Evolutionary conservation across 2,888 invertebrate species (phyloP).

Genomic region (Laothoe populi): DNA sequence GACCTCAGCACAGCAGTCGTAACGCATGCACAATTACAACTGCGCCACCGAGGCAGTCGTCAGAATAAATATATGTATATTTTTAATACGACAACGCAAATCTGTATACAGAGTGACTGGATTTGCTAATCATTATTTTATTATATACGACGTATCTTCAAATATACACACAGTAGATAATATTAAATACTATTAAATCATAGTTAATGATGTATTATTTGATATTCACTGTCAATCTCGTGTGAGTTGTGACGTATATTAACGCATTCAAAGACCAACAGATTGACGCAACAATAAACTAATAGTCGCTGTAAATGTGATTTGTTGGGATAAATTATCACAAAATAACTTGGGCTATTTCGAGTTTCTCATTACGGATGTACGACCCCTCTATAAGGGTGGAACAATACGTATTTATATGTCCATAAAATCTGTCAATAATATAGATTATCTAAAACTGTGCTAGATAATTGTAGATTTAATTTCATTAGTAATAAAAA

Average conservation of each 20-base stretch:
- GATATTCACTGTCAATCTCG: neutral
- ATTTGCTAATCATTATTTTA: too few species aligned
- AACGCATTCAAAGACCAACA: neutral
- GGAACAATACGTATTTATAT: slow-evolving; percentile 29
- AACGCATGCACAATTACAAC: too few species aligned
- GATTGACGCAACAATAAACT: slow-evolving; percentile 18
- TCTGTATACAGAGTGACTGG: too few species aligned
- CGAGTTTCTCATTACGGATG: slow-evolving; percentile 14
- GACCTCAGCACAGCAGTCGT: too few species aligned
- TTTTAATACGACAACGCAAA: too few species aligned
- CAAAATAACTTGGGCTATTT: slow-evolving; percentile 2
- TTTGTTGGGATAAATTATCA: slow-evolving; percentile 8
- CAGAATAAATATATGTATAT: too few species aligned
- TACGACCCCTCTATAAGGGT: slow-evolving; percentile 25
- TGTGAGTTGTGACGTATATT: neutral
- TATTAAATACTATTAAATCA: neutral
- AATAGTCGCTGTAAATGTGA: slow-evolving; percentile 9
- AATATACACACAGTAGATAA: neutral
- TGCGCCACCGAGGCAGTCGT: too few species aligned
- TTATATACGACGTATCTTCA: too few species aligned
- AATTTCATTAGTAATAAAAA: too few species aligned
- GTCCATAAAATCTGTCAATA: slow-evolving; percentile 2
- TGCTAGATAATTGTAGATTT: too few species aligned
- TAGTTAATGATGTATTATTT: neutral
- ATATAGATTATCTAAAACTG: neutral